Evolutionary conservation across 2,888 invertebrate species (phyloP).

Genomic region (Tachina fera): DNA sequence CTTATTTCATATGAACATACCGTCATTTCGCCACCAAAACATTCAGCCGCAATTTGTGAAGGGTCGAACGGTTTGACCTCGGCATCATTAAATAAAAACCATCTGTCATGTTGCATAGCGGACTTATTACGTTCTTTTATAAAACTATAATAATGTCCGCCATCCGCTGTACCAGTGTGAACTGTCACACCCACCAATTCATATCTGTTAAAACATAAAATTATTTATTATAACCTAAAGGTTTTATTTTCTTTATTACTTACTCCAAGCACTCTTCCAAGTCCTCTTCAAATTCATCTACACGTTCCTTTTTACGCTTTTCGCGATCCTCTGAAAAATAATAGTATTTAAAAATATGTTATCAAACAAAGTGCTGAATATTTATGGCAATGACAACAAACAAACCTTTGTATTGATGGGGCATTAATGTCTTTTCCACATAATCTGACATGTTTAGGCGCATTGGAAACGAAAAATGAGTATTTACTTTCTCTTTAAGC

Average conservation of each 20-base stretch:
- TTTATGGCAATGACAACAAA: conserved; percentile 14
- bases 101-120: conserved; percentile 90
- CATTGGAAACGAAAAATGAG: conserved; percentile 97
- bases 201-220: conserved; percentile 83
- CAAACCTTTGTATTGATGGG: conserved; percentile 91
- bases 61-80: conserved; percentile 98
- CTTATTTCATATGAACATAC: conserved; percentile 82
- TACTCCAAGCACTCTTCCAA: conserved; percentile 90
- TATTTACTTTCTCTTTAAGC: conserved; percentile 98
- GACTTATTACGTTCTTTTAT: conserved; percentile 91
- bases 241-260: conserved; percentile 75
- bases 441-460: conserved; percentile 97
- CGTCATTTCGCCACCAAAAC: conserved; percentile 99
- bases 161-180: conserved; percentile 98
- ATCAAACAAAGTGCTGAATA: neutral
- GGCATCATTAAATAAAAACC: conserved; percentile 96
- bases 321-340: conserved; percentile 86
- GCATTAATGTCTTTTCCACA: conserved; percentile 96
- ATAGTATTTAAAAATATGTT: neutral
- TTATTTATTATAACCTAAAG: neutral
- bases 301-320: conserved; percentile 82
- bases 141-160: conserved; percentile 98
- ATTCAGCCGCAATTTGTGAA: conserved; percentile 96
- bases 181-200: conserved; percentile 97
- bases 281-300: conserved; percentile 82